Conservation (phyloP, 2,888 invertebrate genomes). For the Epinotia ramella region DNA sequence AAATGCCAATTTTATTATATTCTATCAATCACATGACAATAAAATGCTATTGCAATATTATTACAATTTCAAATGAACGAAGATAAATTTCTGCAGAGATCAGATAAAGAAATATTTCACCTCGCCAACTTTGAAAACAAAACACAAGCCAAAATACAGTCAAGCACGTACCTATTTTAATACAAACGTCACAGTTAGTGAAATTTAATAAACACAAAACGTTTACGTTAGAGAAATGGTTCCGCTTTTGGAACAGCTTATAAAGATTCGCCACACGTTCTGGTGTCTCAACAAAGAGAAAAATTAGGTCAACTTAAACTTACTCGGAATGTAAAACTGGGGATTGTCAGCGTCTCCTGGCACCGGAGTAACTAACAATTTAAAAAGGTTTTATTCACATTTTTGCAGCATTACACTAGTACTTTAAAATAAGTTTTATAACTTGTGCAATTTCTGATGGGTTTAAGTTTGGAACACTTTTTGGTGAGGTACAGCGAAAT, state of each 20-base stretch:
- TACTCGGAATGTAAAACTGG: conserved; percentile 46
- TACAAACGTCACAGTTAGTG: conserved; percentile 20
- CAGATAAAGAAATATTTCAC: neutral
- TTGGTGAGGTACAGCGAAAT: no score
- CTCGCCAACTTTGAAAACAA: neutral
- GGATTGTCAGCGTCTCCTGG: conserved; percentile 17
- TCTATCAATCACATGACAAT: no score
- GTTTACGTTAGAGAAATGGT: conserved; percentile 20
- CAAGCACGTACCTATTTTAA: conserved; percentile 17
- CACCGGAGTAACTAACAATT: conserved; percentile 32
- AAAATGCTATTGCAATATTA: no score
- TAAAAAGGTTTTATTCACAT: neutral
- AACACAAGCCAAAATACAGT: neutral
- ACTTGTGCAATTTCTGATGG: no score
- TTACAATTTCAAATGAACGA: no score
- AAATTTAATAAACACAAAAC: conserved; percentile 32
- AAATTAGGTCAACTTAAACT: conserved; percentile 49
- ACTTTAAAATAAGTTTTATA: no score
- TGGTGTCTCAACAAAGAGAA: conserved; percentile 41
- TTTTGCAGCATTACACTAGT: neutral
- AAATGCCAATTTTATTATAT: no score
- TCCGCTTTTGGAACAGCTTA: conserved; percentile 21
- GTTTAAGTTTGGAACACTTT: no score
- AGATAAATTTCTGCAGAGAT: neutral
- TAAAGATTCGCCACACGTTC: conserved; percentile 41